These are phyloP conservation scores for Drosophila varians DNA, from an alignment of 1,140 invertebrate genomes.

Conservation along the genomic window DNA sequence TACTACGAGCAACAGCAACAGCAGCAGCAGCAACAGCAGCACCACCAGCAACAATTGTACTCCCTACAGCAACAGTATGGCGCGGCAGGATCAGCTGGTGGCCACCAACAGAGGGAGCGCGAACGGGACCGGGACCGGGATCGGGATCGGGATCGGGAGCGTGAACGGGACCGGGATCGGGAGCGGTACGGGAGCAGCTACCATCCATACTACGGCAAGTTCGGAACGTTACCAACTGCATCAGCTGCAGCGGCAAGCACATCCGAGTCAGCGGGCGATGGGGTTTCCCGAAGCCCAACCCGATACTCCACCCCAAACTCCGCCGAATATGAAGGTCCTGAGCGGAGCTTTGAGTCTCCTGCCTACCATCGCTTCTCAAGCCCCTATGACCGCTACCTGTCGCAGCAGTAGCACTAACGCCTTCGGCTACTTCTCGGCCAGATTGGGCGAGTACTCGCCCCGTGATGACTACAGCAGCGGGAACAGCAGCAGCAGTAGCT, in stretches of 20 bases:
- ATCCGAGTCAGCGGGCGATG: slow-evolving; percentile 85
- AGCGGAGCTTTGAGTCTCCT: slow-evolving; percentile 87
- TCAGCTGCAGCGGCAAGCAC: slow-evolving; percentile 41
- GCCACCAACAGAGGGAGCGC: slow-evolving; percentile 38
- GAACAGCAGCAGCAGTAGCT: slow-evolving; percentile 85
- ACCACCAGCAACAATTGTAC: slow-evolving; percentile 42
- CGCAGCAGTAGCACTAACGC: slow-evolving; percentile 78
- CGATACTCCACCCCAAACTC: slow-evolving; percentile 95
- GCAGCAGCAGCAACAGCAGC: slow-evolving; percentile 54
- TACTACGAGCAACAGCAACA: slow-evolving; percentile 73
- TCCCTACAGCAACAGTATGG: slow-evolving; percentile 32
- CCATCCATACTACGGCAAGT: slow-evolving; percentile 75
- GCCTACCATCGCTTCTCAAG: slow-evolving; percentile 85
- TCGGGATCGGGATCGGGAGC: no score
- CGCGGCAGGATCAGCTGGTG: slow-evolving; percentile 19
- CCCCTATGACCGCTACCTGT: slow-evolving; percentile 85
- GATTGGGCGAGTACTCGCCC: slow-evolving; percentile 79
- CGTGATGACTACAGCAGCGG: slow-evolving; percentile 84
- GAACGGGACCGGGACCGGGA: slow-evolving; percentile 27
- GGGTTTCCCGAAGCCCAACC: slow-evolving; percentile 94
- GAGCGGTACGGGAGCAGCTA: slow-evolving; percentile 74
- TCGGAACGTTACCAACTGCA: slow-evolving; percentile 34
- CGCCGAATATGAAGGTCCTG: slow-evolving; percentile 94
- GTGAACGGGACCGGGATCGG: slow-evolving; percentile 14
- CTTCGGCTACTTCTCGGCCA: slow-evolving; percentile 80